A percentile compares a stretch with the other conserved stretches of the same genome.
These are phyloP conservation scores for Acleris cristana DNA, from an alignment of 2,888 invertebrate species.

Conservation along the genomic window DNA sequence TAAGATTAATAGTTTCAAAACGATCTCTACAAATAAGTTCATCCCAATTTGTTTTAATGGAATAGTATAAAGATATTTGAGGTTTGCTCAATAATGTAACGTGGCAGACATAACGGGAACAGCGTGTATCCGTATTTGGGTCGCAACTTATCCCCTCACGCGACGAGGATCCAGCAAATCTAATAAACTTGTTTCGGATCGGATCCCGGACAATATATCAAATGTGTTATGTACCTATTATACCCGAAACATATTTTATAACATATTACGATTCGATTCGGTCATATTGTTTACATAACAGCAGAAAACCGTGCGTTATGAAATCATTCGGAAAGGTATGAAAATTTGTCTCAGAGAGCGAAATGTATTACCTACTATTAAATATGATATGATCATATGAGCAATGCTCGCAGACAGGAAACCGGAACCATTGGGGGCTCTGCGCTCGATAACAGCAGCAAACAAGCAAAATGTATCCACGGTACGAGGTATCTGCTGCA, in stretches of 20 bases:
- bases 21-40: not conserved
- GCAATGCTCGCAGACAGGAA: slow-evolving; percentile 17
- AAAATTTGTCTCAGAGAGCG: slow-evolving; percentile 18
- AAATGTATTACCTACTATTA: not conserved
- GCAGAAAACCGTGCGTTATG: slow-evolving; percentile 10
- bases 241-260: not conserved
- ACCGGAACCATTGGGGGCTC: slow-evolving; percentile 24
- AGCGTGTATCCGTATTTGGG: slow-evolving; percentile 11
- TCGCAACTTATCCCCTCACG: slow-evolving; percentile 28
- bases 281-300: slow-evolving; percentile 2
- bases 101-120: not conserved
- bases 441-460: slow-evolving; percentile 38
- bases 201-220: slow-evolving; percentile 5
- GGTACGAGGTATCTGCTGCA: slow-evolving; percentile 36
- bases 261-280: not conserved
- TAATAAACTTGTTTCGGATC: slow-evolving; percentile 18
- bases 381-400: not conserved
- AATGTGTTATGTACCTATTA: not conserved
- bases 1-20: slow-evolving; percentile 68
- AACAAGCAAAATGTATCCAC: slow-evolving; percentile 44
- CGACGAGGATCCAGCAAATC: slow-evolving; percentile 23
- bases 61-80: not conserved
- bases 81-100: not conserved
- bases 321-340: slow-evolving; percentile 16
- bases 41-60: not conserved